Evolutionary conservation across 2,888 invertebrate genomes (phyloP), one percentile per base, ranked within the genome.

Genomic region (Nesidiocoris tenuis): DNA sequence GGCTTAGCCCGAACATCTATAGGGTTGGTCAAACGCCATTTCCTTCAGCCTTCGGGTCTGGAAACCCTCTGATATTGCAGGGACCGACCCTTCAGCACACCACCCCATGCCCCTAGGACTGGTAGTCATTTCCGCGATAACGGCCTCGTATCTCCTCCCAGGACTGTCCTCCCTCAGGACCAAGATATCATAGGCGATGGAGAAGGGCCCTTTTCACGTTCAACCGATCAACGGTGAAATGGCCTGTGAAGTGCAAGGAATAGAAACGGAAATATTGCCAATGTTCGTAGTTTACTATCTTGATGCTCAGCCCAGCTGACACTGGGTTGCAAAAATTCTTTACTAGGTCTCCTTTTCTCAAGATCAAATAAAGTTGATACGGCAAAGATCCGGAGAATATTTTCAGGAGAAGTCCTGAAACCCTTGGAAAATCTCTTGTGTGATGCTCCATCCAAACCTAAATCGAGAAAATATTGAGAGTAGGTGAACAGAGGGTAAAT

Each of bases 71-170:
- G 39, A 39, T 39, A 39, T 39, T 39, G 12, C 39, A n/a, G n/a
- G n/a, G n/a, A n/a, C n/a, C n/a, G 3, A 39, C 39, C 39, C 39
- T 12, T 39, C 39, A n/a, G n/a, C n/a, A n/a, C n/a, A n/a, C 39
- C 39, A 39, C 12, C 39, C 3, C 12, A 12, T 39, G 39, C 39
- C 39, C 39, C 3, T 39, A 7, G 39, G 39, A 12, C 39, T 39
- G 39, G 39, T 39, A 18, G 67, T 67, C 56, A 67, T 67, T 67
- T 67, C 67, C 67, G 67, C 39, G 67, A 67, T 67, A 67, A 67
- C 54, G 55, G 39, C 54, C 67, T 25, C 54, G 7, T 16, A 24
- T 23, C 25, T 65, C 17, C 25, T 18, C 67, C 55, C 12, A 7
- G 39, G 39, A 39, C 39, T 12, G 39, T 39, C 39, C 12, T 12